Conservation (phyloP, 2,113 vertebrate genomes). For the Leptosomus discolor region DNA sequence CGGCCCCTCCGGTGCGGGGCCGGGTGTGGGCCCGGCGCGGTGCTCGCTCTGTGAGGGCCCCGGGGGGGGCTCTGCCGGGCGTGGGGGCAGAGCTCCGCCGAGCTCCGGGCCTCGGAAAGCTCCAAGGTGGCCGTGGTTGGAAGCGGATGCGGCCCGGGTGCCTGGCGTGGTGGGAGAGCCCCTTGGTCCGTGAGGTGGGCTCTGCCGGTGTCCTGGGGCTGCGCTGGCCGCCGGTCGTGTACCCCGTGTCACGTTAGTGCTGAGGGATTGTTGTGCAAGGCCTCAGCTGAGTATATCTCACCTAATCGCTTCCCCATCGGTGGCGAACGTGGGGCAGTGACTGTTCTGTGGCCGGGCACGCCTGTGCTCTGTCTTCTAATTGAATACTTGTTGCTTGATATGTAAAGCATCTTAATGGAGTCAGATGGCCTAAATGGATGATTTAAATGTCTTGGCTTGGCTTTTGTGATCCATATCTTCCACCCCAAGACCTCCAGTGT, state of each 20-base stretch:
- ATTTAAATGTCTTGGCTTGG: accelerated
- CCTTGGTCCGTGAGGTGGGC: background rate
- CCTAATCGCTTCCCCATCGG: accelerated
- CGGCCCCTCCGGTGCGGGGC: background rate
- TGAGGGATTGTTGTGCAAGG: background rate
- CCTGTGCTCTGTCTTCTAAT: background rate
- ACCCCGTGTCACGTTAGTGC: background rate
- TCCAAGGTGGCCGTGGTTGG: background rate
- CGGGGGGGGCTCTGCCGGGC: background rate
- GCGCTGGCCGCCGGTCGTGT: no score
- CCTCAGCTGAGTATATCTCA: background rate
- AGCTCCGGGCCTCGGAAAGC: background rate
- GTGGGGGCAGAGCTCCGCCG: no score
- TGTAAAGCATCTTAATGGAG: no score
- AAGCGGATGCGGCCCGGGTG: background rate
- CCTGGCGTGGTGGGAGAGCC: background rate
- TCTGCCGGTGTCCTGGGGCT: background rate
- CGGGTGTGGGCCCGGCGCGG: background rate
- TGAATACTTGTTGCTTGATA: accelerated
- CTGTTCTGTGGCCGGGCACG: background rate
- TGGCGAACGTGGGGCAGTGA: accelerated
- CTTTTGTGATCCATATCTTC: accelerated
- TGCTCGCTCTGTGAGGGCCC: background rate
- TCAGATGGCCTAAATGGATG: accelerated
- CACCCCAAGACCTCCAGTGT: background rate